Conservation (phyloP, 2,797 vertebrate species). For the Adelosebastes latens region DNA sequence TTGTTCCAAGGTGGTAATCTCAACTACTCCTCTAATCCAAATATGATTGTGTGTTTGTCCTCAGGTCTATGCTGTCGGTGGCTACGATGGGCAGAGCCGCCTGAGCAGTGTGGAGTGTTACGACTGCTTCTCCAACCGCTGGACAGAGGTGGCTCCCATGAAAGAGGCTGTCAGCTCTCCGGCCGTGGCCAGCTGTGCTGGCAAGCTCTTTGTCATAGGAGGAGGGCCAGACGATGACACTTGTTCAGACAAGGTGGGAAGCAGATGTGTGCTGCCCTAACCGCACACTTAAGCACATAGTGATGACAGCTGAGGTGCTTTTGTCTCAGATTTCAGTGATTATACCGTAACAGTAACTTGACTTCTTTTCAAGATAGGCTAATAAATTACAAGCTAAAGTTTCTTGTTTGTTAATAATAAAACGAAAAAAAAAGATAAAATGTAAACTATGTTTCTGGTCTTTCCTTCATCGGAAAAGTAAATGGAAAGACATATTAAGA, state of each 20-base stretch:
- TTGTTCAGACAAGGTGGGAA: slow-evolving; percentile 95
- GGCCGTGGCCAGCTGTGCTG: slow-evolving; percentile 92
- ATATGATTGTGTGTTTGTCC: slow-evolving; percentile 32
- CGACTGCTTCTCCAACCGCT: slow-evolving; percentile 97
- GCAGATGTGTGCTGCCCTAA: slow-evolving; percentile 11
- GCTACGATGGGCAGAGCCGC: slow-evolving; percentile 95
- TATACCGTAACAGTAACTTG: background rate
- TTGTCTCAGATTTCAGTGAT: slow-evolving; percentile 18
- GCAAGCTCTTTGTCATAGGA: slow-evolving; percentile 96
- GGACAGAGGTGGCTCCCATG: slow-evolving; percentile 95
- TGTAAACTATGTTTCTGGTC: background rate
- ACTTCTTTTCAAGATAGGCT: background rate
- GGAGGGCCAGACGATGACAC: slow-evolving; percentile 96
- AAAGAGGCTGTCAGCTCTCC: slow-evolving; percentile 98
- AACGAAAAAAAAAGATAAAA: background rate
- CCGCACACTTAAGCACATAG: slow-evolving; percentile 12
- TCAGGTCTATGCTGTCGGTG: slow-evolving; percentile 97
- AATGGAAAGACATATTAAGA: too few species aligned
- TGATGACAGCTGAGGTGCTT: slow-evolving; percentile 3
- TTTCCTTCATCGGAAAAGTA: background rate
- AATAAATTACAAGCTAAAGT: background rate
- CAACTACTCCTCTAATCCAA: background rate
- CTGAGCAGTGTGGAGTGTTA: slow-evolving; percentile 97
- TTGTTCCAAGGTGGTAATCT: background rate
- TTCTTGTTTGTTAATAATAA: background rate